Evolutionary conservation across 2,113 vertebrate species (phyloP), one percentile per base, ranked within the genome.

Genomic region (Thunnus maccoyii): DNA sequence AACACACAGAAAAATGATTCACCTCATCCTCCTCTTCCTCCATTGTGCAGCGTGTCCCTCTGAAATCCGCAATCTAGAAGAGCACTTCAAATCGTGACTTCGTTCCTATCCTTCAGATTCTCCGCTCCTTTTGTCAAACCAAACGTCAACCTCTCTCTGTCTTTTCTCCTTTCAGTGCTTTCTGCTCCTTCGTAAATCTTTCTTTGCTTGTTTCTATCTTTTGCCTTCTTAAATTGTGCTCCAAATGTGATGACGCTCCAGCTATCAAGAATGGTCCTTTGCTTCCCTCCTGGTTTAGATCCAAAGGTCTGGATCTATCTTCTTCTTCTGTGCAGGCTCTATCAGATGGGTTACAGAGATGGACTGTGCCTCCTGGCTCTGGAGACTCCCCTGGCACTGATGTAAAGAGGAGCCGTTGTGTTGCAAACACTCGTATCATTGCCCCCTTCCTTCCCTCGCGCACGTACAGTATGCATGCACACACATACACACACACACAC

Each of bases 11-110:
- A n/a, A 6, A 71, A 63, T 2, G 15, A 57, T 88, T 91, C 83
- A 93, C 93, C 93, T 93, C 80, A 12, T 92, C 91, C 22, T 93
- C 90, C 17, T 89, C 90, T 63, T 90, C 88, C 18, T 91, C 91
- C 93, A 93, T 94, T 51, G 56, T 86, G 57, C 2, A 6, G 15
- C n/a, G 50, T 50, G n/a, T 22, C 41, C 58, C 63, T 77, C 25
- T 25, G 1, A 66, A 71, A 30, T 11, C 3, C 20, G 2, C 27
- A 18, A 65, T 69, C 30, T 73, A 13, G 18, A 41, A 8, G 5
- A 65, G 69, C 15, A 57, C 36, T 63, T 81, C 17, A 73, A 80
- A 65, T 1, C 0, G 10, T 6, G 17, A 12, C 50, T 30, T 74
- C 4, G 16, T 48, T 66, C 75, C 79, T 36, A 56, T 68, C 15